These are phyloP conservation scores for Catocala sponsa DNA, from an alignment of 2,888 invertebrate species.

Conservation along the genomic window DNA sequence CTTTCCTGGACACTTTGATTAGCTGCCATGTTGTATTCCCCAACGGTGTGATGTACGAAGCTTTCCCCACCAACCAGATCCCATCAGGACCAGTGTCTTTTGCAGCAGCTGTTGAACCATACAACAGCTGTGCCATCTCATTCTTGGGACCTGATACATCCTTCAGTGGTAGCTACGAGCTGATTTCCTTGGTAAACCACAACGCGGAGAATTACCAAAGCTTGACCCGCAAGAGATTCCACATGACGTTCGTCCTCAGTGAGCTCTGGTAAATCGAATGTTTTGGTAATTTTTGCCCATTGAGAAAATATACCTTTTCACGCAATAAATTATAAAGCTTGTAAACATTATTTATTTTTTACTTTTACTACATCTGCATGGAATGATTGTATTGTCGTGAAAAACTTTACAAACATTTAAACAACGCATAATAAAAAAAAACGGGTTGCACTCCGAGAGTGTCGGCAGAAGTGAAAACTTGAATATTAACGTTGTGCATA, in stretches of 20 bases:
- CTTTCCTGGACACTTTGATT: conserved; percentile 26
- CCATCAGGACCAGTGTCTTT: conserved; percentile 30
- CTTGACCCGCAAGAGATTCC: conserved; percentile 31
- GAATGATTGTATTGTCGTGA: no score
- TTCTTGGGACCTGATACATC: conserved; percentile 24
- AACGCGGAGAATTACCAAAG: conserved; percentile 14
- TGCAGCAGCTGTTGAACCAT: conserved; percentile 23
- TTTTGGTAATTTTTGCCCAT: no score
- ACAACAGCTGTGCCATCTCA: conserved; percentile 26
- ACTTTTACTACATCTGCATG: no score
- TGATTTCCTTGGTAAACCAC: conserved; percentile 31
- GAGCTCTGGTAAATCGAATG: no score
- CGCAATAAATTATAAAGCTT: no score
- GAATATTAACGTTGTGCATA: no score
- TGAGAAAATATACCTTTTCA: no score
- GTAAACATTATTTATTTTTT: no score
- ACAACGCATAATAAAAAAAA: no score
- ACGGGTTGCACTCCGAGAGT: no score
- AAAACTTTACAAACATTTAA: no score
- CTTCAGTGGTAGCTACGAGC: conserved; percentile 34
- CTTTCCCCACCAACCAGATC: conserved; percentile 25
- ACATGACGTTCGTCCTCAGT: conserved; percentile 20
- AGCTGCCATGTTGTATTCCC: conserved; percentile 31
- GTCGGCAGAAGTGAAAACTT: no score
- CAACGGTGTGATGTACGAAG: conserved; percentile 27